Base-by-base conservation (phyloP, 2,797 vertebrate genomes). In the Aeoliscus strigatus region DNA sequence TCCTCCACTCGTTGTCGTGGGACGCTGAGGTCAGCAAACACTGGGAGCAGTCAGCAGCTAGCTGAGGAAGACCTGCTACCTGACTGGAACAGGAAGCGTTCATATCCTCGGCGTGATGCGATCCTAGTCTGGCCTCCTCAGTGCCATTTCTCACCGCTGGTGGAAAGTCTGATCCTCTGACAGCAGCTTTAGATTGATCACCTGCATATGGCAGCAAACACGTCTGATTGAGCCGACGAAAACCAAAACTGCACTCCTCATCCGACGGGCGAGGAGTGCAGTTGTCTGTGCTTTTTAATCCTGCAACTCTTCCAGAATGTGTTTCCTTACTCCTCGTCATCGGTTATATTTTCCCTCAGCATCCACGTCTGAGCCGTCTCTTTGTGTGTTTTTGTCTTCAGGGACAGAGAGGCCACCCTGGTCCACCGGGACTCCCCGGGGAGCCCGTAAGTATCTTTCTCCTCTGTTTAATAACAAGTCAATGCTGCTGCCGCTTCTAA, bases 391-490 rank as follows among this genome's bases (percentile, higher is more conserved):
- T 70, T 60, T 79, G 25, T 73, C 45, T 52, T 15, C 46, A 90
- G 88, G 88, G 94, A 54, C 87, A 89, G 52, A 96, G 89, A 85
- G 94, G 94, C 57, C 87, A 93, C 60, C 91, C 88, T 57, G 94
- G 94, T 84, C 91, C 93, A n/a, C 80, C 87, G 30, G 94, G 94
- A 75, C 91, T 95, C 63, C 93, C 94, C 43, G 93, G 92, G 88
- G 91, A 95, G 57, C 75, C 91, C 85, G 92, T 94, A 78, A 91
- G 92, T 89, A 60, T 52, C 17, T 29, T 44, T 29, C 24, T 30
- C n/a, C 4, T 9, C 4, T 3, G 13, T 40, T 39, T 37, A 4
- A 42, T 11, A 11, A 18, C 18, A 8, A 27, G 2, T 54, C 34
- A 29, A 44, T 28, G 21, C 15, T 14, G 5, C 37, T 35, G 21